These are phyloP conservation scores for Limanda limanda DNA, from an alignment of 2,113 vertebrate genomes.

Conservation along the genomic window DNA sequence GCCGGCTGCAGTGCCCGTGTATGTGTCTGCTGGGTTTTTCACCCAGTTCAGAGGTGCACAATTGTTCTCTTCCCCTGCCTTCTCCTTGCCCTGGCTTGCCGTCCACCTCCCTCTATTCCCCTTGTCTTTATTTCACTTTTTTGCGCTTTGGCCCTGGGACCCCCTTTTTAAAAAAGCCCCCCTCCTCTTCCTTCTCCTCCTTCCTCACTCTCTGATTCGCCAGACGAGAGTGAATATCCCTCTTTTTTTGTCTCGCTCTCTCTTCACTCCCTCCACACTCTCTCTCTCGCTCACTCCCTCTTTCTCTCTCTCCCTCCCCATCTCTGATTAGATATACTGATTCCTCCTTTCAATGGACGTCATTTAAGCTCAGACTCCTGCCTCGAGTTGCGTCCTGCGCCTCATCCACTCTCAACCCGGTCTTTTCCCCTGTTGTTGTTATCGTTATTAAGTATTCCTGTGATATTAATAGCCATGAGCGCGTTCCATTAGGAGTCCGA, in stretches of 20 bases:
- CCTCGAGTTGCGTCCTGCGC: constrained; percentile 96
- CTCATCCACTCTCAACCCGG: constrained; percentile 96
- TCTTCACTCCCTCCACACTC: constrained; percentile 80
- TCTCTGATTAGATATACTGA: constrained; percentile 99
- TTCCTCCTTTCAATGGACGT: constrained; percentile 99
- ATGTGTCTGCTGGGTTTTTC: constrained; percentile 80
- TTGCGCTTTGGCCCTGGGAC: constrained; percentile 91
- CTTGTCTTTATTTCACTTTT: constrained; percentile 90
- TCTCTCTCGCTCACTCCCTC: constrained; percentile 76
- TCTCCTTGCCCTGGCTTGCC: constrained; percentile 79
- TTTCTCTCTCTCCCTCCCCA: constrained; percentile 85
- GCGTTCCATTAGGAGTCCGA: constrained; percentile 93
- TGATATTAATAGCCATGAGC: constrained; percentile 99
- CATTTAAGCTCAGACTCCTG: constrained; percentile 96
- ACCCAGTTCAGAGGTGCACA: constrained; percentile 81
- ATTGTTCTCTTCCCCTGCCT: constrained; percentile 78
- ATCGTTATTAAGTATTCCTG: constrained; percentile 95
- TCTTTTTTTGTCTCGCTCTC: constrained; percentile 87
- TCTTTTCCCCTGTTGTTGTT: constrained; percentile 82
- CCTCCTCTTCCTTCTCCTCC: constrained; percentile 28
- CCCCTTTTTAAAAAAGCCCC: constrained; percentile 91
- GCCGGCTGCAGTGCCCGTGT: constrained; percentile 70
- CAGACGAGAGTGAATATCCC: constrained; percentile 92
- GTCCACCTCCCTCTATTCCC: constrained; percentile 78
- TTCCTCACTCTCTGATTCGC: constrained; percentile 95